Evolutionary conservation across 2,113 vertebrate species (phyloP), one percentile per base, ranked within the genome.

Genomic region (Protomyctophum bolini): DNA sequence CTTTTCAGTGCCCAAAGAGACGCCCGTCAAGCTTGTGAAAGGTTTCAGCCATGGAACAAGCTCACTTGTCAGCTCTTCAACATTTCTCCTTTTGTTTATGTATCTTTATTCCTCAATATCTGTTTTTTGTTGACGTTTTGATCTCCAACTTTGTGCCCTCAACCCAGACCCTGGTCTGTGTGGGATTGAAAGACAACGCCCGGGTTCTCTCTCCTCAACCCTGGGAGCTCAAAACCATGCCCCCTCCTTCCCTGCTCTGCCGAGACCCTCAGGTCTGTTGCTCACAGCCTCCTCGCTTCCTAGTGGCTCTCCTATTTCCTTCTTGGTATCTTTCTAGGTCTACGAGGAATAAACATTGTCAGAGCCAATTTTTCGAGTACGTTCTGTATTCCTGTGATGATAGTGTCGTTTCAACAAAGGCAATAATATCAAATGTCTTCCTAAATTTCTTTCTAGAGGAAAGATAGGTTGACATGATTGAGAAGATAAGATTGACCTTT

Each of bases 201-300:
- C 92, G 0, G 90, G 93, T 15, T 92, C 89, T 14, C 75, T 92
- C 66, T 88, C 91, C 47, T 92, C 91, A 10, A 86, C 79, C 7
- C 75, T 92, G 80, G 91, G 87, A 56, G 73, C 76, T 69, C 89
- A 89, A 55, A 79, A 85, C 77, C 91, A 91, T 71, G 63, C 66
- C 12, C 90, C 91, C 6, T 89, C 91, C 45, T 94, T 94, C 68
- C 93, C 93, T 1, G 93, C 93, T 70, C 91, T 94, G 45, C 93
- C 93, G 0, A 85, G 93, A 45, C 93, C 93, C 62, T 93, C 93
- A 93, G 93, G 93, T 94, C 54, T 48, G 81, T 59, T 58, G 79
- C 46, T 48, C 14, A 57, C 12, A 6, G 10, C 11, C 45, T 6
- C 61, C 28, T 58, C 0, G 0, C 33, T 49, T 12, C 57, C 47